Evolutionary conservation across 2,113 vertebrate genomes (phyloP), one percentile per base, ranked within the genome.

Genomic region (Cercopithecus mona): DNA sequence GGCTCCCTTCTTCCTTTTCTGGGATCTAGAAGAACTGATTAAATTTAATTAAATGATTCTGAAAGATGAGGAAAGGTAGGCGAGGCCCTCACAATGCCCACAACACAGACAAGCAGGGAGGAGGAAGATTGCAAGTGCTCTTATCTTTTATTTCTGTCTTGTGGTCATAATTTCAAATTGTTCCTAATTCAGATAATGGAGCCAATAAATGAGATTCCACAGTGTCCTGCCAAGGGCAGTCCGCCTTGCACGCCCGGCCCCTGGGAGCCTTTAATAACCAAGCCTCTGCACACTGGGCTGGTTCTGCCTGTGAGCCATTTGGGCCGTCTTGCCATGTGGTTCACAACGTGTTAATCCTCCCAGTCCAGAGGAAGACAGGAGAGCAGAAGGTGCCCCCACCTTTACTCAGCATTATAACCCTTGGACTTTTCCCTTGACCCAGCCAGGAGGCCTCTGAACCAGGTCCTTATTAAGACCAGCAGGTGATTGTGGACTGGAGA

Each of bases 171-270:
- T 96, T 97, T 96, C 83, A 96, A 68, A 92, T 95, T 52, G 80
- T 81, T 79, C 83, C 45, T 97, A 92, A 96, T 94, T 97, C 97
- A 96, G 80, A 97, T 96, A 97, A 98, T 92, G 90, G 83, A 96
- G 66, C 92, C 95, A 96, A 43, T 92, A 96, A 95, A 96, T 93
- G 92, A 97, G 87, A 97, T 93, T 85, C 94, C 96, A 64, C 73
- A 23, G 73, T 45, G 75, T 90, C 84, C 94, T 97, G 90, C 94
- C 94, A 97, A 97, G 95, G 80, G 66, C 68, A 80, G 32, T 95
- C 87, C 93, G 55, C 83, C 86, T 86, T 84, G 70, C 2, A 2
- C 78, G 57, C 40, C 68, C 88, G 84, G 94, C 92, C 73, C 72
- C 93, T 73, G 94, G 72, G 75, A 95, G 76, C 30, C 9, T 80